Percentiles rank a stretch among this genome's conserved stretches.
phyloP scores from a whole-genome alignment of 2,113 vertebrate genomes.

The Mohoua ochrocephala region DNA sequence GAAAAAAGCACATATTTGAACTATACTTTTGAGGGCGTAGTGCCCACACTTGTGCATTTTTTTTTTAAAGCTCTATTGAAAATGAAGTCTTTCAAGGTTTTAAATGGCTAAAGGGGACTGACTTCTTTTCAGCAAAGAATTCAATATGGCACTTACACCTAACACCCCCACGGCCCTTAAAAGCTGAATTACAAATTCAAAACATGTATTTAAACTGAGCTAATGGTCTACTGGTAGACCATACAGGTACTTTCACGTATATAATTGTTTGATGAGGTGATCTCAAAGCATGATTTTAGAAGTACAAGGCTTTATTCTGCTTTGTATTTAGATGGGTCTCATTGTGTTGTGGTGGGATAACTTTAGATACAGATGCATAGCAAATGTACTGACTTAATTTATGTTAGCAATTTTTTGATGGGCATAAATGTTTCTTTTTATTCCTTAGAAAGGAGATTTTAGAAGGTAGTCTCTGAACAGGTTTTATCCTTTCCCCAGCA shows the following conservation, averaged over 20 bases:
- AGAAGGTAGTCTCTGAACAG: constrained; percentile 53
- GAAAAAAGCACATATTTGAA: background rate
- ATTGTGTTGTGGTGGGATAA: background rate
- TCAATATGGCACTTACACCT: background rate
- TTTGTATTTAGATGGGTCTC: background rate
- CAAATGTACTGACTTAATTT: constrained; percentile 17
- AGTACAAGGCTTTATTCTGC: background rate
- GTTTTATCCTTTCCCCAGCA: constrained; percentile 69
- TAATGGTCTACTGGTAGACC: background rate
- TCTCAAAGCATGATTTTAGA: background rate
- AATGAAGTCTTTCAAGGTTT: constrained; percentile 33
- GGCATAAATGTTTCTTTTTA: constrained; percentile 39
- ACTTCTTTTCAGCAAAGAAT: background rate
- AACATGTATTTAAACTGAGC: background rate
- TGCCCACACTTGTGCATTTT: background rate
- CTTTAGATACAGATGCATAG: background rate
- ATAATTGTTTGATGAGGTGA: background rate
- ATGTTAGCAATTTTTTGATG: background rate
- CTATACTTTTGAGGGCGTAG: background rate
- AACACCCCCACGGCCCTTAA: background rate
- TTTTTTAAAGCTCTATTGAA: constrained; percentile 29
- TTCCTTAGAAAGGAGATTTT: constrained; percentile 48
- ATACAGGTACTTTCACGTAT: background rate
- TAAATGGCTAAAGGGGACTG: background rate
- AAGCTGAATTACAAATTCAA: constrained; percentile 13